Base-by-base conservation (phyloP, 2,113 vertebrate genomes). In the Petrocephalus microphthalmus region DNA sequence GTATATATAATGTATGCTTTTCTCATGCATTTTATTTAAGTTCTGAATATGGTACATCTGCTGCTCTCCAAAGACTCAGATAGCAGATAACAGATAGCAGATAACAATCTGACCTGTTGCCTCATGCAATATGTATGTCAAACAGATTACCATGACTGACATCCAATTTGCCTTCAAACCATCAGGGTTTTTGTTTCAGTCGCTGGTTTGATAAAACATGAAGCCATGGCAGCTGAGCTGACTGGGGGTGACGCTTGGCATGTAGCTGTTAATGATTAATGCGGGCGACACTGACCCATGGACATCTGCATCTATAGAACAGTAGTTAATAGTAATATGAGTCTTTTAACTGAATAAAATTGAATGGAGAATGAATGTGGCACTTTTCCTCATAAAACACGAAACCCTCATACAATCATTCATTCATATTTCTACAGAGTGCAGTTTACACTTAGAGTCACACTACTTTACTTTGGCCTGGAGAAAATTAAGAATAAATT, bases 191-290 rank as follows among this genome's bases (percentile, higher is more conserved):
- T 67, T 67, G n/a, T 29, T 42, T 42, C 15, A 78, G 33, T 19
- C 3, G 33, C 6, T 42, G 33, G 71, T 33, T 42, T 78, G 19
- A 78, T 78, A 42, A 78, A 78, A 78, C 71, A 78, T 42, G 71
- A 78, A 78, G 37, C 33, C 71, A 78, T 78, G 33, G 71, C 13
- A 78, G 42, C 71, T 67, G 60, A 78, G 33, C 71, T 78, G 71
- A 74, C 4, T 37, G 0, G 11, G 67, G 67, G 67, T 74, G 29
- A 78, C 17, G 15, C 17, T 78, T 17, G 29, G 33, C 71, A 78
- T 78, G 71, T 78, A 37, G 71, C 29, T 78, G 71, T 78, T 37
- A 78, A 42, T 78, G 71, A 78, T 78, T 78, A 78, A 78, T 42
- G 71, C 19, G 33, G 33, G 33, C 15, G 33, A 42, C 2, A 1